Percentiles rank a stretch among this genome's conserved stretches.
phyloP scores from a whole-genome alignment of 2,888 invertebrate genomes.

The Schizotus pectinicornis region DNA sequence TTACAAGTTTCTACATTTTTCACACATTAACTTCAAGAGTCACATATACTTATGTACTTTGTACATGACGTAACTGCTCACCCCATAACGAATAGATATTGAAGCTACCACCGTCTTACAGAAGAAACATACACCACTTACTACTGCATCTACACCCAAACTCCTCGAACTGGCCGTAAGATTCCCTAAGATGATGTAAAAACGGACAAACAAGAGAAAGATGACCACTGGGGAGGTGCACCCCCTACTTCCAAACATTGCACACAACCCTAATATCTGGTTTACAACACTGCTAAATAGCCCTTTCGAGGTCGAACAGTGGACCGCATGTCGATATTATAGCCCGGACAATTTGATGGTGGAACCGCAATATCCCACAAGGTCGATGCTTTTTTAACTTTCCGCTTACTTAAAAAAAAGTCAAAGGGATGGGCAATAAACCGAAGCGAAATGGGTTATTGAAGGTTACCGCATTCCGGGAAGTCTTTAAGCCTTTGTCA shows the following conservation, averaged over 20 bases:
- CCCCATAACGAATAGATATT: too few relatives aligned
- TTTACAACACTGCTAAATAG: constrained; percentile 46
- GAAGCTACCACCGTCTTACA: too few relatives aligned
- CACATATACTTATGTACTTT: too few relatives aligned
- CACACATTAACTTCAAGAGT: too few relatives aligned
- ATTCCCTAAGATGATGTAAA: too few relatives aligned
- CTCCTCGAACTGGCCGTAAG: too few relatives aligned
- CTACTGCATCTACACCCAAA: too few relatives aligned
- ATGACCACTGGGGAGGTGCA: constrained; percentile 12
- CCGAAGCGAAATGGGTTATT: constrained; percentile 38
- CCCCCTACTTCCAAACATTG: constrained; percentile 49
- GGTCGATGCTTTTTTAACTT: constrained; percentile 44
- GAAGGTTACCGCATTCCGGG: constrained; percentile 36
- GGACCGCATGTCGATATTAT: constrained; percentile 48
- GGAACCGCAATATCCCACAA: constrained; percentile 37
- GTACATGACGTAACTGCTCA: too few relatives aligned
- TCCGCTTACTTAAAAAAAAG: constrained; percentile 34
- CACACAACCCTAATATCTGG: constrained; percentile 52
- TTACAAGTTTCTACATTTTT: too few relatives aligned
- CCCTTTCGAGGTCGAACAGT: constrained; percentile 47
- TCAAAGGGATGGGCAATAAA: constrained; percentile 40
- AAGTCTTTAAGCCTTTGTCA: constrained; percentile 37
- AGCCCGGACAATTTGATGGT: not conserved
- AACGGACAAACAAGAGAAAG: too few relatives aligned
- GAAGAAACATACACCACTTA: too few relatives aligned